Base-by-base conservation (phyloP, 2,797 vertebrate species). In the Chloroceryle inda region DNA sequence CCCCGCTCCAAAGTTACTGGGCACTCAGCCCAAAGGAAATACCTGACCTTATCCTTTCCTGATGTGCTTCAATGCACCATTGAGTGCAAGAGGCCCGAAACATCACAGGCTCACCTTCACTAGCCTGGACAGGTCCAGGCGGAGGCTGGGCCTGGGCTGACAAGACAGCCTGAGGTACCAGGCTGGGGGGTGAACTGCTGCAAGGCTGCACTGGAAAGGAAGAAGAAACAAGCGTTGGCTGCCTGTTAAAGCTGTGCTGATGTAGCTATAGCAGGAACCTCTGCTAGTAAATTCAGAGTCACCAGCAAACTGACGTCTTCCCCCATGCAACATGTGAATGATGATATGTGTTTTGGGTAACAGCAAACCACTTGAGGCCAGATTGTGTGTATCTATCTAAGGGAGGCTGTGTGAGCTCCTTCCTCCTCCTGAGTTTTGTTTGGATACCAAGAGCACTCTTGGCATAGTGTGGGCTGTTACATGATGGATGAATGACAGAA, bases 1-100 rank as follows among this genome's bases (percentile, higher is more conserved):
- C 85, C 26, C 27, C 88, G 88, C 86, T 69, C 3, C 63, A 55
- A 61, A 56, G 64, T 88, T 94, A 10, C 94, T 66, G 95, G 96
- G 97, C 96, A 93, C 50, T 56, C 26, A 75, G 96, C 89, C 89
- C 95, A 96, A 71, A 96, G 92, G 97, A 97, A 88, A 94, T 92
- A 76, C 73, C 75, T 94, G 85, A 49, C 94, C 96, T 79, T 53
- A 92, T 87, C 96, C 77, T 26, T 93, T 94, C 92, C 95, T 77
- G 91, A 80, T 75, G 92, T 93, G 88, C 92, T 94, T 96, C 96
- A 95, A 77, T 93, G 92, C 87, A 18, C 64, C 63, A 79, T 90
- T 96, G 97, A 96, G 75, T 31, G 79, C 47, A n/a, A 35, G 91
- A 84, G 95, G 78, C 69, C 82, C 62, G 0, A 37, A 61, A 21